phyloP scores from a whole-genome alignment of 2,113 vertebrate species.

The Polyodon spathula region DNA sequence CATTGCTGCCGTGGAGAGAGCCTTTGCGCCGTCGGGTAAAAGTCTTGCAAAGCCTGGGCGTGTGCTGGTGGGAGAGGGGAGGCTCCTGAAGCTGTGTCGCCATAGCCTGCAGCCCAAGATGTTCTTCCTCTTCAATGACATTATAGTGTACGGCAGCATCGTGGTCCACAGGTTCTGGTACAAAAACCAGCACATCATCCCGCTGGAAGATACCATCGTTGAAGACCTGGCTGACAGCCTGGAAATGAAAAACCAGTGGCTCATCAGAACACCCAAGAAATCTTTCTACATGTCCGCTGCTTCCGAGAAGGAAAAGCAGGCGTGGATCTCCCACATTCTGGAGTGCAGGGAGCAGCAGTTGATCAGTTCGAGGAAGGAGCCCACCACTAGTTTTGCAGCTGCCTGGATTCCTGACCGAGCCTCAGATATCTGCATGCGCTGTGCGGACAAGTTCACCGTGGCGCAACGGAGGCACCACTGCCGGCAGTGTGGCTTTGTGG shows the following conservation, averaged over 20 bases:
- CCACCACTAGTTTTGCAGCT: constrained; percentile 46
- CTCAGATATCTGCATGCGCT: constrained; percentile 84
- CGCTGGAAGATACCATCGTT: constrained; percentile 70
- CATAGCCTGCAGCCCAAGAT: constrained; percentile 65
- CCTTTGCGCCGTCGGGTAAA: constrained; percentile 59
- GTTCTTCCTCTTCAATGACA: constrained; percentile 87
- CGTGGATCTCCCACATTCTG: constrained; percentile 80
- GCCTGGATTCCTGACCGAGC: constrained; percentile 77
- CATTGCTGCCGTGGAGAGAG: constrained; percentile 67
- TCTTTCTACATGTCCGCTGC: constrained; percentile 77
- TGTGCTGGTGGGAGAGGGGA: constrained; percentile 78
- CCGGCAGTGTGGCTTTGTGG: constrained; percentile 76
- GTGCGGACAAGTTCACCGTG: constrained; percentile 61
- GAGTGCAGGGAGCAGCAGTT: constrained; percentile 57
- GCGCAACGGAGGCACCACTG: constrained; percentile 80
- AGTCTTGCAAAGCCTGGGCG: constrained; percentile 56
- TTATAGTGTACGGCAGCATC: constrained; percentile 79
- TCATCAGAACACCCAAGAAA: constrained; percentile 79
- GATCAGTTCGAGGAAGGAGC: constrained; percentile 26
- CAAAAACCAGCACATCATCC: constrained; percentile 72
- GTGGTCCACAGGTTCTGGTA: constrained; percentile 65
- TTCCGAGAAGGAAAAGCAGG: constrained; percentile 66
- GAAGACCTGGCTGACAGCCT: constrained; percentile 63
- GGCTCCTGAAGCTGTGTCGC: constrained; percentile 75
- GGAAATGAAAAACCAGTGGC: constrained; percentile 77